phyloP scores from a whole-genome alignment of 2,113 vertebrate genomes.

The Agelaius tricolor region DNA sequence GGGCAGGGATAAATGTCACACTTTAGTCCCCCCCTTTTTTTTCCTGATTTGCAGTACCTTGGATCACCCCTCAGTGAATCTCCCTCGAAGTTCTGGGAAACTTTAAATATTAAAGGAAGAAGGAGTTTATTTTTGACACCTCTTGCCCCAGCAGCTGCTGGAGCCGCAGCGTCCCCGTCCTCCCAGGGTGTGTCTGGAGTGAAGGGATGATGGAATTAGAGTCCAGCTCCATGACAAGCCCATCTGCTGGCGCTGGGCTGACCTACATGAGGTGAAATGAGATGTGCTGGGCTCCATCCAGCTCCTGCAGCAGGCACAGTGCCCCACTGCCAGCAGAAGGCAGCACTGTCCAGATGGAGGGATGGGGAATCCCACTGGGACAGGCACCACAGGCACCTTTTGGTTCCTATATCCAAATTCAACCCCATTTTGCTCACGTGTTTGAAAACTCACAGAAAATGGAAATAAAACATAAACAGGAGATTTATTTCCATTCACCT shows the following conservation, averaged over 20 bases:
- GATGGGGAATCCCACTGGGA: neutral
- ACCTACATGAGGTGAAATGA: constrained; percentile 39
- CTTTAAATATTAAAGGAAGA: neutral
- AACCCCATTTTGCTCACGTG: rapidly evolving
- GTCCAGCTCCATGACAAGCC: constrained; percentile 14
- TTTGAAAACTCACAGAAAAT: neutral
- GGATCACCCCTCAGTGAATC: neutral
- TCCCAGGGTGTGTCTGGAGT: neutral
- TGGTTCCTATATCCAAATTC: rapidly evolving
- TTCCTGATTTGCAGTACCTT: neutral
- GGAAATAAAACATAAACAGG: neutral
- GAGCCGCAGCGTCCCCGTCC: neutral
- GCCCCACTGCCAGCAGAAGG: neutral
- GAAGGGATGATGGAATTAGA: constrained; percentile 28
- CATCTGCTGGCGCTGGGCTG: neutral
- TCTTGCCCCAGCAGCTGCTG: neutral
- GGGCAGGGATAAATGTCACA: neutral
- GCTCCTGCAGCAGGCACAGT: rapidly evolving
- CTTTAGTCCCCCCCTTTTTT: neutral
- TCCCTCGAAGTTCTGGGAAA: neutral
- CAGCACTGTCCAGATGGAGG: neutral
- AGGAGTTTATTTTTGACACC: neutral
- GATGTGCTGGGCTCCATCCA: constrained; percentile 21
- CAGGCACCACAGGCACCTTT: neutral
- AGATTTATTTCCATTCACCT: neutral